Percentiles rank a stretch among this genome's conserved stretches.
Conservation (phyloP, 64 coral and sea anemone species). For the Montipora capricornis region DNA sequence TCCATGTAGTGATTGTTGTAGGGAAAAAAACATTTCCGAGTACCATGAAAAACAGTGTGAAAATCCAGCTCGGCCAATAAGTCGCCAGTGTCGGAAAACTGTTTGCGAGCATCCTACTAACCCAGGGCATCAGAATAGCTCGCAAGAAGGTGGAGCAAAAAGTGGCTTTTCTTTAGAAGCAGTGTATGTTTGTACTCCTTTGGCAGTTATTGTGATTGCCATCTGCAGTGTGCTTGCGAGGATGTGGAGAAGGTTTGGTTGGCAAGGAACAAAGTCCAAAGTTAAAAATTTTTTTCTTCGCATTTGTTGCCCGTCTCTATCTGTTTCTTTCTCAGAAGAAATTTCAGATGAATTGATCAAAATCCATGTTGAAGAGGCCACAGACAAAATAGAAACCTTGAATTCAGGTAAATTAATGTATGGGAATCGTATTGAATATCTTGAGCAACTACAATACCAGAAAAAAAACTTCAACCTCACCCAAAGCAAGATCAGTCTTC, state of each 20-base stretch:
- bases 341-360: too few relatives aligned
- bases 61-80: not conserved
- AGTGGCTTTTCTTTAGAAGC: too few relatives aligned
- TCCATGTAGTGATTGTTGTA: slow-evolving; percentile 32
- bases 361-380: not conserved
- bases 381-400: not conserved
- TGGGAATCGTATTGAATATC: not conserved
- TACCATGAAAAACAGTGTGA: slow-evolving; percentile 38
- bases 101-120: not conserved
- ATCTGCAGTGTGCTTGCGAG: not conserved
- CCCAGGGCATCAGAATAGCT: not conserved
- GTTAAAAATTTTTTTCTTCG: not conserved
- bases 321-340: too few relatives aligned
- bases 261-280: not conserved
- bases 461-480: not conserved
- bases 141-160: too few relatives aligned
- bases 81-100: slow-evolving; percentile 7
- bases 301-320: not conserved
- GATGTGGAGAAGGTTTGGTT: not conserved
- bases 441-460: not conserved
- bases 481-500: not conserved
- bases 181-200: not conserved
- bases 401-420: not conserved
- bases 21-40: not conserved
- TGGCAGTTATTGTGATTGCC: not conserved